Conservation (phyloP, 2,113 vertebrate species). For the Fulmarus glacialis region DNA sequence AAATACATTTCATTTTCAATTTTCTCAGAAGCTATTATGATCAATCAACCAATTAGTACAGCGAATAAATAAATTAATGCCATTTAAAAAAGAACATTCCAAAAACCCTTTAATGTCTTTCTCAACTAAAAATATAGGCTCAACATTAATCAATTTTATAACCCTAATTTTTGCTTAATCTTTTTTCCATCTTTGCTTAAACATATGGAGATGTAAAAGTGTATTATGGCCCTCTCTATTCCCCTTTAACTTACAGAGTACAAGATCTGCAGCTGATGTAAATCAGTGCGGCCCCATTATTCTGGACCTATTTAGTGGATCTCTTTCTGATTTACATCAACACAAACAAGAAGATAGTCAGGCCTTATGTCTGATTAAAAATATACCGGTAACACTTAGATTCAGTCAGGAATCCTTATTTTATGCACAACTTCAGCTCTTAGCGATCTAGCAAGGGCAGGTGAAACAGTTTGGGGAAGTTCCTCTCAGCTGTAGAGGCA, state of each 20-base stretch:
- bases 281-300: not conserved
- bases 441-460: not conserved
- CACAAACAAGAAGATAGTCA: not conserved
- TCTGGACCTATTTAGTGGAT: not conserved
- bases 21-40: conserved; percentile 5
- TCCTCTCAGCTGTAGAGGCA: not conserved
- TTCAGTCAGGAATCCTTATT: not conserved
- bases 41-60: conserved; percentile 30
- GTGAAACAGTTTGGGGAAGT: not conserved
- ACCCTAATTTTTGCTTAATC: not conserved
- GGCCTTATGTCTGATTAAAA: not conserved
- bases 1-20: conserved; percentile 25
- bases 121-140: not conserved
- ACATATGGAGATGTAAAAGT: not conserved
- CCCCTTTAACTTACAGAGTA: not conserved
- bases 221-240: not conserved
- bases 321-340: not conserved
- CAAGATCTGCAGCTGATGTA: not conserved
- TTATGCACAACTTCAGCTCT: not conserved
- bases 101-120: not conserved
- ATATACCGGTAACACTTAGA: not conserved
- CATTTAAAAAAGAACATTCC: not conserved
- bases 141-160: not conserved
- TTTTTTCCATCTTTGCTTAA: conserved; percentile 22
- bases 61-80: not conserved